These are phyloP conservation scores for Apteryx owenii DNA, from an alignment of 2,113 vertebrate genomes.

Conservation along the genomic window DNA sequence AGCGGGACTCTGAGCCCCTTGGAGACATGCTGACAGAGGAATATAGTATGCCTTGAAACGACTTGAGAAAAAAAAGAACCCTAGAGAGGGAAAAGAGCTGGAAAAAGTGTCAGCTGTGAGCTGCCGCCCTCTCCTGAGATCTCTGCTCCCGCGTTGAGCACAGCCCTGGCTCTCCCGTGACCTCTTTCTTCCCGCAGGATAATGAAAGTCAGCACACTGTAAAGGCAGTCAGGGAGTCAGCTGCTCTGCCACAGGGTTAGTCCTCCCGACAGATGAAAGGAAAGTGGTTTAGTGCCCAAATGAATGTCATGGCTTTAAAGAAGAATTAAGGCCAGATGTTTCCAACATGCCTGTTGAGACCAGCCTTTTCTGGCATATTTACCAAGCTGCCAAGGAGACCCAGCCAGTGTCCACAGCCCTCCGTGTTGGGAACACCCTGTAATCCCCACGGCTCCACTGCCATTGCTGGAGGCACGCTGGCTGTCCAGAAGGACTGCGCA, in stretches of 20 bases:
- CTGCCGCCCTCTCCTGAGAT: neutral
- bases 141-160: neutral
- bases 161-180: neutral
- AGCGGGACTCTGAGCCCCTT: neutral
- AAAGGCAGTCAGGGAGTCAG: slow-evolving; percentile 13
- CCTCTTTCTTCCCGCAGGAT: neutral
- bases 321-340: slow-evolving; percentile 66
- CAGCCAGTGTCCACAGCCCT: neutral
- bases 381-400: slow-evolving; percentile 1
- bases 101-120: neutral
- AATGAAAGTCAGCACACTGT: neutral
- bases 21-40: neutral
- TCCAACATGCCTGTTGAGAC: slow-evolving; percentile 13
- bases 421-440: neutral
- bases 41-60: neutral
- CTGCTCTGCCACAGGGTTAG: slow-evolving; percentile 17
- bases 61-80: neutral
- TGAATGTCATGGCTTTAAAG: slow-evolving; percentile 28
- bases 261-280: slow-evolving; percentile 50
- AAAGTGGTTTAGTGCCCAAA: slow-evolving; percentile 56
- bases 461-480: neutral
- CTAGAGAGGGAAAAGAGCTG: neutral
- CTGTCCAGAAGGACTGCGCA: neutral
- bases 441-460: neutral
- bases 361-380: neutral